Evolutionary conservation across 2,888 invertebrate species (phyloP).

Genomic region (Camptogramma bilineatum): DNA sequence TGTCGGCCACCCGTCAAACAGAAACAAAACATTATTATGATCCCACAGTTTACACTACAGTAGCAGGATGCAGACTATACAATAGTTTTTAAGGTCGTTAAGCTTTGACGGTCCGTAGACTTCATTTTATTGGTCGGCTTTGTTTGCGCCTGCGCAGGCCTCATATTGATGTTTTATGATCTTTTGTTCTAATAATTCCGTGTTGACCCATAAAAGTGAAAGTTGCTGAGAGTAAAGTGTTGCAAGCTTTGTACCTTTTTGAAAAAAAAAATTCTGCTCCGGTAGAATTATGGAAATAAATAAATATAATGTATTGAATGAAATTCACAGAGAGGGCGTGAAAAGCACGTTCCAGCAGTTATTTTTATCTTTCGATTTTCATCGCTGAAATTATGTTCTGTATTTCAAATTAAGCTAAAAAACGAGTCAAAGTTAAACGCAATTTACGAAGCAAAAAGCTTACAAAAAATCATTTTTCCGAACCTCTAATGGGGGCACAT

Average conservation of each 20-base stretch:
- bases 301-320: neutral
- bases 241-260: neutral
- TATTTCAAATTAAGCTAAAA: conserved; percentile 52
- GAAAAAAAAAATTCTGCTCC: neutral
- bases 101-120: conserved; percentile 15
- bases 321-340: neutral
- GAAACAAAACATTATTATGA: conserved; percentile 72
- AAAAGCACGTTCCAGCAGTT: conserved; percentile 48
- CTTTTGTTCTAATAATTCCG: conserved; percentile 10
- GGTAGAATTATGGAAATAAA: neutral
- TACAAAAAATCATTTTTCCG: conserved; percentile 66
- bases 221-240: conserved; percentile 4
- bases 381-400: conserved; percentile 48
- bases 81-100: conserved; percentile 13
- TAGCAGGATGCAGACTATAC: conserved; percentile 4
- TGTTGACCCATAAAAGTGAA: conserved; percentile 25
- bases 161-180: conserved; percentile 24
- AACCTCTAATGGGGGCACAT: conserved; percentile 74
- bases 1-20: conserved; percentile 75
- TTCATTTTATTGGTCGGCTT: conserved; percentile 13
- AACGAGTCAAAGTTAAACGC: conserved; percentile 43
- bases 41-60: conserved; percentile 21
- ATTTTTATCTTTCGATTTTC: conserved; percentile 42
- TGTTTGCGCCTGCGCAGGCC: conserved; percentile 54
- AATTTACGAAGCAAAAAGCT: conserved; percentile 59